phyloP scores from a whole-genome alignment of 2,888 invertebrate genomes.

The Chaitophorus viminalis region DNA sequence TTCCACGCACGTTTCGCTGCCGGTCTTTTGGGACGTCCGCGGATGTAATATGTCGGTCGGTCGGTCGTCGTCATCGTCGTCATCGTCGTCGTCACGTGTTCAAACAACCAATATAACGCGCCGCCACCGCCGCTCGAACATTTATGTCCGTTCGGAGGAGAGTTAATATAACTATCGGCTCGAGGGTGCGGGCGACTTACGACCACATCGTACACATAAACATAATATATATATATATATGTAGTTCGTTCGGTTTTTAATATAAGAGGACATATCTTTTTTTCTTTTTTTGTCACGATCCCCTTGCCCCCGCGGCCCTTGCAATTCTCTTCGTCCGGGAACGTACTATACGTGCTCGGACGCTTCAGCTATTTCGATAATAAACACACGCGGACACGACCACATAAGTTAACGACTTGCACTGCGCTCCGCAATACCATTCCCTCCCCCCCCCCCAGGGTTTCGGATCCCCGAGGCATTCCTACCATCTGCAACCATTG shows the following conservation, averaged over 20 bases:
- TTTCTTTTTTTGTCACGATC: conserved; percentile 11
- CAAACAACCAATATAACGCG: conserved; percentile 51
- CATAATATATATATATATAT: too few species aligned
- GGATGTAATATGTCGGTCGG: neutral
- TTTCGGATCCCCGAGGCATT: conserved; percentile 29
- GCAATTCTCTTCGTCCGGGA: neutral
- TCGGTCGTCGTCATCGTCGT: conserved; percentile 13
- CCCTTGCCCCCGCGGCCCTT: neutral
- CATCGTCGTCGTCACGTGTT: conserved; percentile 35
- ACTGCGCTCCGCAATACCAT: neutral
- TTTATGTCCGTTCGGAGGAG: conserved; percentile 28
- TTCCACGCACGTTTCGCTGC: neutral
- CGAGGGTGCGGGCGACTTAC: conserved; percentile 7
- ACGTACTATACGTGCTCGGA: conserved; percentile 57
- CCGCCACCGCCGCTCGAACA: neutral
- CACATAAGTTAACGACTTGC: conserved; percentile 42
- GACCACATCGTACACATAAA: too few species aligned
- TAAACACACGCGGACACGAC: conserved; percentile 52
- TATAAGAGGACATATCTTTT: conserved; percentile 35
- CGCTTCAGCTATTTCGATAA: conserved; percentile 29
- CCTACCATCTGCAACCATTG: conserved; percentile 39
- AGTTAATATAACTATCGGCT: conserved; percentile 38
- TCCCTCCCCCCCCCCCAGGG: neutral
- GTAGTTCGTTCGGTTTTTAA: conserved; percentile 45
- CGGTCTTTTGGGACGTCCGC: conserved; percentile 39